Percentiles rank a stretch among this genome's conserved stretches.
Evolutionary conservation across 2,113 vertebrate species (phyloP).

Genomic region (Calidris pygmaea): DNA sequence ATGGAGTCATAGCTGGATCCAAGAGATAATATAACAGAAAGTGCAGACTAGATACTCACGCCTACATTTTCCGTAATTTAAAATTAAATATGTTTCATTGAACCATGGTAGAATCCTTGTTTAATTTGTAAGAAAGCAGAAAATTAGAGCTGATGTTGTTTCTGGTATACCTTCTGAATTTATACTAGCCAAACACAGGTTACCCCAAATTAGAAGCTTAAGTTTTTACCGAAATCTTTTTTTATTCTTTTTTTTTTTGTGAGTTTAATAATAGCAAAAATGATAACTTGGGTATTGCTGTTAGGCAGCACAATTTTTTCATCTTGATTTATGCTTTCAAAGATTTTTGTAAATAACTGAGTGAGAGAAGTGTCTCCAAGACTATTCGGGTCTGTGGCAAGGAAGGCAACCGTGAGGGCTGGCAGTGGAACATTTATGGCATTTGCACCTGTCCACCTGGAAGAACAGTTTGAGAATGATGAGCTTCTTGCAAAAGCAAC

Average conservation of each 20-base stretch:
- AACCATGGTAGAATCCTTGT: not conserved
- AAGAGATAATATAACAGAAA: constrained; percentile 45
- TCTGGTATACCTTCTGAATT: not conserved
- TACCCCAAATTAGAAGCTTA: not conserved
- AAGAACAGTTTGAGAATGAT: not conserved
- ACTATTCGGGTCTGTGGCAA: not conserved
- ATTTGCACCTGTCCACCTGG: not conserved
- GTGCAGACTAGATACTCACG: not conserved
- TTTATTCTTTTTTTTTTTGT: not conserved
- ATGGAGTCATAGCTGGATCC: constrained; percentile 55
- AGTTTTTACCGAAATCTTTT: not conserved
- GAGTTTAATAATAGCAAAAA: not conserved
- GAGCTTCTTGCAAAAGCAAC: not conserved
- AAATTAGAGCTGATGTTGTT: not conserved
- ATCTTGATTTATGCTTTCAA: not conserved
- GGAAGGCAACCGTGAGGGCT: not conserved
- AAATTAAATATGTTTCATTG: constrained; percentile 18
- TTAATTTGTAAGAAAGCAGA: not conserved
- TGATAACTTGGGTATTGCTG: not conserved
- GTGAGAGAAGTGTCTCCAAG: not conserved
- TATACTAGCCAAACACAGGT: not conserved
- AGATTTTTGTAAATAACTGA: not conserved
- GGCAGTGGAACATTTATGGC: not conserved
- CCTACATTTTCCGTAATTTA: not conserved
- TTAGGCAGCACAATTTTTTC: not conserved